Evolutionary conservation across 2,113 vertebrate species (phyloP), one percentile per base, ranked within the genome.

Genomic region (Bungarus multicinctus): DNA sequence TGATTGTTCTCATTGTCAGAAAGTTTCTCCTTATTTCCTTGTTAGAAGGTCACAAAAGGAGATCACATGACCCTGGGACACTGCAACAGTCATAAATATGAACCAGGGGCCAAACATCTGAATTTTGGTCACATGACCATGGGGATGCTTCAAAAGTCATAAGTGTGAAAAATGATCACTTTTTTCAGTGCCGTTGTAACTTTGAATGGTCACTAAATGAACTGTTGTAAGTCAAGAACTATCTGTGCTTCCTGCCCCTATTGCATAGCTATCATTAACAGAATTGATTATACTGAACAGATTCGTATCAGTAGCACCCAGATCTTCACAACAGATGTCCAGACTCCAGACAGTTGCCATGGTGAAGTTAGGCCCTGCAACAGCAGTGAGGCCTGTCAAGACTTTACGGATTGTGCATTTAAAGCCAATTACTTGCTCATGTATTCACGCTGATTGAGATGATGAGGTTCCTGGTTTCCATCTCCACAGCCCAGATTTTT

Each of bases 401-500:
- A 90, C 90, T 87, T 53, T 87, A 91, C 30, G 47, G 89, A n/a
- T 20, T 50, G 9, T 54, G 57, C 3, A 90, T 91, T 1, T 92
- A 89, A 94, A 91, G 55, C 60, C 90, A 50, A 88, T 93, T 93
- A 93, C 91, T 94, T 54, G 91, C 87, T 89, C 90, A 92, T 94
- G 95, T 93, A 94, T 96, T 94, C 57, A 95, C 6, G 69, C 34
- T 91, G 27, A 88, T 45, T 25, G 91, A 89, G 0, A n/a, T 34
- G 6, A 0, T 92, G 54, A 92, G 94, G 88, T 94, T 96, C 95
- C 92, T 92, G 89, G 45, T 3, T 93, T 96, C 95, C 89, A 91
- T 94, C 90, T 81, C 50, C 96, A 88, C 92, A 94, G 94, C 89
- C 95, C 92, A 89, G 88, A 22, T 93, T 87, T 52, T 50, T 90